Base-by-base conservation (phyloP, 2,797 vertebrate species). In the Synaphobranchus kaupii region DNA sequence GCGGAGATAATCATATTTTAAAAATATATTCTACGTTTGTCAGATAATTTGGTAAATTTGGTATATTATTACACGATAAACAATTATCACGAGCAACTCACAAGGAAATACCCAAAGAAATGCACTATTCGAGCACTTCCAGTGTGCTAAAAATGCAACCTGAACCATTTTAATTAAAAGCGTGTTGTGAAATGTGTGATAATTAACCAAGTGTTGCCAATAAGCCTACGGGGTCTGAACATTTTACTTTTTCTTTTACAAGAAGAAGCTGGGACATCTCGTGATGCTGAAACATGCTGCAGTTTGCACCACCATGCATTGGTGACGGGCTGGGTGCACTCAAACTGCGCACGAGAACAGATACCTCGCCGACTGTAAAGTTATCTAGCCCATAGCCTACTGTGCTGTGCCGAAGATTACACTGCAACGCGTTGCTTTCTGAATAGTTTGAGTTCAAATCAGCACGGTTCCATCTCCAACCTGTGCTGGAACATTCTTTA, bases 41-140 rank as follows among this genome's bases (percentile, higher is more conserved):
- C 39, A 17, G 4, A 44, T 78, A 71, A 9, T 71, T 10, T 17
- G 34, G 25, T n/a, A 66, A 8, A 66, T n/a, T 52, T 31, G 13
- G 7, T 50, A 20, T n/a, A 25, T 12, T 52, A 54, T 56, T 4
- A 56, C n/a, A 44, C 9, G 34, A 25, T 47, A 39, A 47, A 60
- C 34, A 25, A 25, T 83, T 34, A 60, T 83, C 60, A 68, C 73
- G 20, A 73, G 60, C 52, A 83, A 10, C 58, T 31, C 78, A 80
- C 92, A 87, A 87, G 88, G 71, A 85, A 60, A 8, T 34, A 87
- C 50, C 76, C 44, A 81, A 92, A 92, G 92, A 93, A 93, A 95
- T 97, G 96, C 96, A 97, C 96, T 97, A 95, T 93, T 92, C 92
- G 92, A 93, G 91, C 93, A 94, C 95, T 96, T 97, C 96, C 95